Evolutionary conservation across 2,113 vertebrate genomes (phyloP), one percentile per base, ranked within the genome.

Genomic region (Oxyruncus cristatus): DNA sequence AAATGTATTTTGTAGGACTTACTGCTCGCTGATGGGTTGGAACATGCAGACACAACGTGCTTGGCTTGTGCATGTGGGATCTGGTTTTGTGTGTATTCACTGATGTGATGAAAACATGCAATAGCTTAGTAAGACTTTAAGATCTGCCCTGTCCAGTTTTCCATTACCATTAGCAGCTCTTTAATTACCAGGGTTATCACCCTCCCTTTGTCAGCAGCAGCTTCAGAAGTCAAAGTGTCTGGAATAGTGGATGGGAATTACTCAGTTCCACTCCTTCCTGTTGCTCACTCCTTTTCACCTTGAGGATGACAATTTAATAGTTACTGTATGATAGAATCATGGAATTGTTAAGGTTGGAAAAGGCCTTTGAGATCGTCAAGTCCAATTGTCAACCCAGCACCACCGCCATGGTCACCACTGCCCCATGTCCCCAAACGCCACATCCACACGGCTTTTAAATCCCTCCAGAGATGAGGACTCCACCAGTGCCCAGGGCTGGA

Each of bases 21-120:
- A 5, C 30, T 55, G 88, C 77, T 75, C 0, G 0, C 61, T 8
- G 46, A 7, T 6, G 61, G 59, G 7, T 6, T 26, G 68, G 67
- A 1, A 21, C 0, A 41, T 16, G 0, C 17, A 2, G 2, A 0
- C 2, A 5, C 49, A 27, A 15, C 0, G 4, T 27, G 37, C 44
- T 61, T 33, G 22, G 61, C 58, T n/a, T 4, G 65, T 26, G 74
- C 44, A 0, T 5, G 8, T 14, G 30, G 62, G 59, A 24, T 14
- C 79, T 71, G 92, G 26, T 0, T 52, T 35, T 5, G 70, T 12
- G 5, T 9, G 23, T 0, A 0, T 33, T 32, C 10, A 0, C 4
- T 73, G 52, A 1, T 5, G 0, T 2, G 42, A 15, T 22, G 75
- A 16, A 61, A 85, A 59, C 2, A 2, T 0, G 23, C 75, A 30